phyloP scores from a whole-genome alignment of 2,888 invertebrate genomes.

The Pyrochroa serraticornis region DNA sequence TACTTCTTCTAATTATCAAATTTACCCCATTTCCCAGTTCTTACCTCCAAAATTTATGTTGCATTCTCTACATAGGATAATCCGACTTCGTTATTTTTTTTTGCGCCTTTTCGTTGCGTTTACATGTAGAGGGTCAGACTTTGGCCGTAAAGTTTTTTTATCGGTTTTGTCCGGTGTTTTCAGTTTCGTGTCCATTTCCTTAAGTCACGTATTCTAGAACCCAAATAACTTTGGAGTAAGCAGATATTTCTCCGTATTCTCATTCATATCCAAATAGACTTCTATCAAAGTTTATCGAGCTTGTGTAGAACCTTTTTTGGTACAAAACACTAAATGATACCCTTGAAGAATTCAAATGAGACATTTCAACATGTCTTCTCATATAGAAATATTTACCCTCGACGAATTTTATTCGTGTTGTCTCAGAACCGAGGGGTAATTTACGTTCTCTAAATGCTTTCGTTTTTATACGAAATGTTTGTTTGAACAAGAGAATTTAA shows the following conservation, averaged over 20 bases:
- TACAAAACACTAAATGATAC: conserved; percentile 2
- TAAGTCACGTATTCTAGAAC: conserved; percentile 6
- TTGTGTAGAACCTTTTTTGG: conserved; percentile 5
- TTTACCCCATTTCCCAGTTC: too few species aligned
- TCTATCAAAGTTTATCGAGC: conserved; percentile 20
- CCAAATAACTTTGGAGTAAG: not conserved
- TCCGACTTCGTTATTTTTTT: too few species aligned
- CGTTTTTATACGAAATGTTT: too few species aligned
- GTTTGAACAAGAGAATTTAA: not conserved
- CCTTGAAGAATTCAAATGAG: conserved; percentile 4
- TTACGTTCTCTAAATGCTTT: too few species aligned
- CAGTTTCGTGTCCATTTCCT: conserved; percentile 12
- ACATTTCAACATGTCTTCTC: not conserved
- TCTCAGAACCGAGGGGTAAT: too few species aligned
- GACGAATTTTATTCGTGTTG: not conserved
- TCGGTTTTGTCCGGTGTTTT: not conserved
- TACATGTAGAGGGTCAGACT: not conserved
- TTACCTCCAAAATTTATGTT: too few species aligned
- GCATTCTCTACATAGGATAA: too few species aligned
- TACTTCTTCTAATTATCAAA: too few species aligned
- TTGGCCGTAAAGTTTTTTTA: not conserved
- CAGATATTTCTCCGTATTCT: conserved; percentile 14
- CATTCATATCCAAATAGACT: conserved; percentile 16
- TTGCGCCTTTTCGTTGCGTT: too few species aligned
- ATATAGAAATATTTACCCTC: not conserved